Evolutionary conservation across 2,113 vertebrate species (phyloP), one percentile per base, ranked within the genome.

Genomic region (Solea senegalensis): DNA sequence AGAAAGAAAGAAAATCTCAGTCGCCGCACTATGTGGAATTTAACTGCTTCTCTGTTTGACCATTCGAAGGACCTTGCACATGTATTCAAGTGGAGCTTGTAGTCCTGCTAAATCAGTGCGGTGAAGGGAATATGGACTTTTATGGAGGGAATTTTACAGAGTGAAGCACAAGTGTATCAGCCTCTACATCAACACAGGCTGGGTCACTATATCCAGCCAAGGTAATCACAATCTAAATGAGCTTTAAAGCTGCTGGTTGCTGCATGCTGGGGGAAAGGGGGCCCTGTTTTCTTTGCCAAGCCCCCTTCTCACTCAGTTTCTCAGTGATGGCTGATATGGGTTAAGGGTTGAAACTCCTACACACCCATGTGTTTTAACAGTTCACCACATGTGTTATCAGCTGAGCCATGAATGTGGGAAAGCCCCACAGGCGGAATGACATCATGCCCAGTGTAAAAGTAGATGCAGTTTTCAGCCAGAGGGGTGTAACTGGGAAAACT

Each of bases 371-470:
- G 82, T 83, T 89, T 88, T 81, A 83, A 81, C 81, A 83, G 84
- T 78, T 84, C 83, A 67, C 59, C 88, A 87, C 86, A 90, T 89
- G 85, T 87, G 89, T 89, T 91, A 91, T 92, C 91, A 91, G 91
- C 89, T 88, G 86, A 84, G 80, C 81, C 81, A 65, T 64, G 71
- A 76, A 87, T 91, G 87, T 90, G 89, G 88, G 89, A 92, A 92
- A 92, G 72, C 84, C 89, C 89, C 80, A 9, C 84, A 82, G 88
- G 82, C 81, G 46, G 72, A 27, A 83, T 91, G 86, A 92, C 87
- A 86, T 90, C 86, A 90, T 84, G 60, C 65, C 70, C 70, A 65
- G 71, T 80, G 82, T 73, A 81, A 86, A 84, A 72, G 71, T 86
- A 80, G 74, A 63, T 81, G 76, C 72, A 81, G 77, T 81, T 88